These are phyloP conservation scores for Chymomyza costata DNA, from an alignment of 1,140 invertebrate genomes.

Conservation along the genomic window DNA sequence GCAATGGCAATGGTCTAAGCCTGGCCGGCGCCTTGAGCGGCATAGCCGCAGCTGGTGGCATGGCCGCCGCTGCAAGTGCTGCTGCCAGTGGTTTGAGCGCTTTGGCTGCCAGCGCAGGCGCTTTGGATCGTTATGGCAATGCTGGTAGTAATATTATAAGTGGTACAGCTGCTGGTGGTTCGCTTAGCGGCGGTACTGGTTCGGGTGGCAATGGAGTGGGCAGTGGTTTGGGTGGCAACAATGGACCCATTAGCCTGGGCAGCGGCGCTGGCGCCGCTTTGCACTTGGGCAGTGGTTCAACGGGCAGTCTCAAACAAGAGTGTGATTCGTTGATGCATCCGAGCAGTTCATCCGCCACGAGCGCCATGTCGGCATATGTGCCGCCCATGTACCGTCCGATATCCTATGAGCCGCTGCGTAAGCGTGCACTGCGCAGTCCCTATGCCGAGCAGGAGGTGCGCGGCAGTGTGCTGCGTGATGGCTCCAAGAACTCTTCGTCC, in stretches of 20 bases:
- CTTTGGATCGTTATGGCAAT: constrained; percentile 55
- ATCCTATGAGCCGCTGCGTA: constrained; percentile 75
- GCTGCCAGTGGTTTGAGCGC: constrained; percentile 53
- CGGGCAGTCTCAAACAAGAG: constrained; percentile 67
- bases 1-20: constrained; percentile 51
- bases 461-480: constrained; percentile 75
- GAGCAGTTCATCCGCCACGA: constrained; percentile 47
- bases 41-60: constrained; percentile 60
- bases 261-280: constrained; percentile 58
- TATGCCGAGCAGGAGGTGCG: constrained; percentile 74
- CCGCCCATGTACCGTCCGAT: constrained; percentile 72
- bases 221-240: constrained; percentile 75
- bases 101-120: constrained; percentile 52
- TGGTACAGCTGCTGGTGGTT: constrained; percentile 47
- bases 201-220: constrained; percentile 52
- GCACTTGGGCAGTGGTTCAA: constrained; percentile 57
- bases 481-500: constrained; percentile 68
- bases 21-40: constrained; percentile 54
- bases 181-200: constrained; percentile 31
- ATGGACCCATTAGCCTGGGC: constrained; percentile 51
- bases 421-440: constrained; percentile 77
- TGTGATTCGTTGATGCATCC: constrained; percentile 74
- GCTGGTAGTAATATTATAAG: constrained; percentile 61
- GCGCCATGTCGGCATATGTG: constrained; percentile 53
- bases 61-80: constrained; percentile 53